phyloP scores from a whole-genome alignment of 1,140 invertebrate species.

The Theocolax elegans region DNA sequence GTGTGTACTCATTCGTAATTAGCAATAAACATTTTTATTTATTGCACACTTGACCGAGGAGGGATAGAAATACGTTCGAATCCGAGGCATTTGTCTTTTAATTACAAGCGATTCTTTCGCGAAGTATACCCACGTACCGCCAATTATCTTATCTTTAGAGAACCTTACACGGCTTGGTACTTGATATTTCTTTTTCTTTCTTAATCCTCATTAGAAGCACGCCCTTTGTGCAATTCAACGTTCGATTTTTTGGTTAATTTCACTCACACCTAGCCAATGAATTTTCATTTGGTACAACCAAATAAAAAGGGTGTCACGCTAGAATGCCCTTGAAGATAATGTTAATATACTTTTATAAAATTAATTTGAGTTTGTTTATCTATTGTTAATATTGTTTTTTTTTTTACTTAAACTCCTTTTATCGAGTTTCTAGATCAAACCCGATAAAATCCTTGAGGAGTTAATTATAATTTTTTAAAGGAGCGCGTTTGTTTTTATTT shows the following conservation, averaged over 20 bases:
- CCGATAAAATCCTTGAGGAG: conserved; percentile 9
- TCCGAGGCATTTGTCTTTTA: conserved; percentile 1
- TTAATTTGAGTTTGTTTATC: not conserved
- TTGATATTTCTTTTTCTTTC: too few relatives aligned
- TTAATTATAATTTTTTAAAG: conserved; percentile 19
- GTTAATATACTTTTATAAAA: conserved; percentile 24
- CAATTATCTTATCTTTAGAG: conserved; percentile 29
- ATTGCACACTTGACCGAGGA: not conserved
- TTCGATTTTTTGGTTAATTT: not conserved
- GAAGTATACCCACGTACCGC: not conserved
- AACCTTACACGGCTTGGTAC: conserved; percentile 21
- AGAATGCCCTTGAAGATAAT: conserved; percentile 27
- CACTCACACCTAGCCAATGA: not conserved
- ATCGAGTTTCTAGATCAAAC: not conserved
- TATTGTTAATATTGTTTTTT: not conserved
- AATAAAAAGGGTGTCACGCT: not conserved
- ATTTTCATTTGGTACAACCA: not conserved
- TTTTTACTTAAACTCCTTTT: not conserved
- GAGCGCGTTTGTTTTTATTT: not conserved
- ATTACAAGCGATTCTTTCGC: not conserved
- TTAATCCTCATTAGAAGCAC: not conserved
- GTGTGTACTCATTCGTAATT: not conserved
- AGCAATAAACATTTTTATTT: conserved; percentile 31
- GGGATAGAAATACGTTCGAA: not conserved
- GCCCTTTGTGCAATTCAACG: too few relatives aligned